Conservation (phyloP, 2,113 vertebrate genomes). For the Xiphophorus hellerii region DNA sequence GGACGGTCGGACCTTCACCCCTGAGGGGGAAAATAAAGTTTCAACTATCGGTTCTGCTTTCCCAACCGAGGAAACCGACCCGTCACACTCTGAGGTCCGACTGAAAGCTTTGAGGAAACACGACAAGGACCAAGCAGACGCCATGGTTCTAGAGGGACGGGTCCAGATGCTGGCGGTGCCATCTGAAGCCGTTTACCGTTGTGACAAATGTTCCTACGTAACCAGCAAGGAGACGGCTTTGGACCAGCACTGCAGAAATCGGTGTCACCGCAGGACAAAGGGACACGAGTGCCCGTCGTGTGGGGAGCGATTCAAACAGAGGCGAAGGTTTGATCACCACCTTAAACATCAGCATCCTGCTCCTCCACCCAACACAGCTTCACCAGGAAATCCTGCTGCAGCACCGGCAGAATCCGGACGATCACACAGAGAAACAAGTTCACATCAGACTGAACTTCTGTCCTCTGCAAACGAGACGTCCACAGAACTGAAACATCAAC, state of each 20-base stretch:
- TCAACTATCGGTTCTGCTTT: conserved; percentile 10
- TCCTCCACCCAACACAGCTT: conserved; percentile 70
- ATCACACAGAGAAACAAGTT: neutral
- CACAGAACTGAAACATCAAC: conserved; percentile 14
- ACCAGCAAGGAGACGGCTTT: conserved; percentile 84
- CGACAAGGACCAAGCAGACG: conserved; percentile 90
- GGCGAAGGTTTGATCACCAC: conserved; percentile 88
- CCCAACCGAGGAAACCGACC: conserved; percentile 2
- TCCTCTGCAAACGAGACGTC: neutral
- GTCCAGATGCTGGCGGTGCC: conserved; percentile 93
- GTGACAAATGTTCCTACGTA: conserved; percentile 85
- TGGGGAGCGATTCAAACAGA: conserved; percentile 89
- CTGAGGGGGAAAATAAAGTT: neutral
- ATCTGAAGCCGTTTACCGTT: conserved; percentile 79
- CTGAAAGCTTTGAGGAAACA: conserved; percentile 85
- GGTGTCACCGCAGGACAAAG: conserved; percentile 79
- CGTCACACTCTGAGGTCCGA: conserved; percentile 65
- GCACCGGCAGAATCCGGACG: conserved; percentile 4
- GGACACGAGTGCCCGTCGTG: conserved; percentile 82
- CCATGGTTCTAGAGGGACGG: conserved; percentile 89
- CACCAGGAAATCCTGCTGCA: neutral
- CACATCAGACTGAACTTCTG: conserved; percentile 2
- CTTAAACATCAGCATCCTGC: conserved; percentile 84
- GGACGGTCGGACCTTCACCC: neutral
- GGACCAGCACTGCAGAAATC: conserved; percentile 79